These are phyloP conservation scores for Lagria hirta DNA, from an alignment of 2,888 invertebrate genomes.

Conservation along the genomic window DNA sequence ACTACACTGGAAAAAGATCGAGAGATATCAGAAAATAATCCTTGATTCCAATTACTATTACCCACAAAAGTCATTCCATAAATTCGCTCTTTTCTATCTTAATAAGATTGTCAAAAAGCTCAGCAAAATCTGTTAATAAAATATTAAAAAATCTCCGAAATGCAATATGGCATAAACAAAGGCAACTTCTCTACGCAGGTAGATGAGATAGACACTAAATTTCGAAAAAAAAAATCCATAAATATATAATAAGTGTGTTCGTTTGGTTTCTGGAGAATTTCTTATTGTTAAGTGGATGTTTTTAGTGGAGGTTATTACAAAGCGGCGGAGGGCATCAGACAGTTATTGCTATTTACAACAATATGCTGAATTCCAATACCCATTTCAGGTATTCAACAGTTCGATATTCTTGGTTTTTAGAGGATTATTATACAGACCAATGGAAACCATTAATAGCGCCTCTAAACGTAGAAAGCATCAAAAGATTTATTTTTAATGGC, in stretches of 20 bases:
- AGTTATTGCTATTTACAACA: slow-evolving; percentile 49
- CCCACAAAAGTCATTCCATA: too few relatives aligned
- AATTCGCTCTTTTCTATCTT: too few relatives aligned
- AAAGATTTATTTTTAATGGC: too few relatives aligned
- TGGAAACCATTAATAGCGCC: too few relatives aligned
- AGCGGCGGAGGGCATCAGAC: slow-evolving; percentile 41
- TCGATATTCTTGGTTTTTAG: slow-evolving; percentile 33
- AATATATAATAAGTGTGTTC: slow-evolving; percentile 50
- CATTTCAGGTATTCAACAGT: slow-evolving; percentile 36
- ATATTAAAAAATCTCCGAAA: too few relatives aligned
- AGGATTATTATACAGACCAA: too few relatives aligned
- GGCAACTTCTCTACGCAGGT: slow-evolving; percentile 37
- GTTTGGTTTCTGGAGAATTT: slow-evolving; percentile 45
- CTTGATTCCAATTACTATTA: too few relatives aligned
- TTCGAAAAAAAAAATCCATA: slow-evolving; percentile 44
- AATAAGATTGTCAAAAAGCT: too few relatives aligned
- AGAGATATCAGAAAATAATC: background rate
- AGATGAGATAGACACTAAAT: slow-evolving; percentile 39
- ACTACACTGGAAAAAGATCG: slow-evolving; percentile 34
- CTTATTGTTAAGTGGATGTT: slow-evolving; percentile 40
- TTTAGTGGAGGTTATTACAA: slow-evolving; percentile 39
- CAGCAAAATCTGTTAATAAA: too few relatives aligned
- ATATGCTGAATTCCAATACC: slow-evolving; percentile 41
- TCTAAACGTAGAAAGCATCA: too few relatives aligned
- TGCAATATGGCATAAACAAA: slow-evolving; percentile 42